Evolutionary conservation across 2,888 invertebrate species (phyloP), one percentile per base, ranked within the genome.

Genomic region (Galerucella nymphaeae): DNA sequence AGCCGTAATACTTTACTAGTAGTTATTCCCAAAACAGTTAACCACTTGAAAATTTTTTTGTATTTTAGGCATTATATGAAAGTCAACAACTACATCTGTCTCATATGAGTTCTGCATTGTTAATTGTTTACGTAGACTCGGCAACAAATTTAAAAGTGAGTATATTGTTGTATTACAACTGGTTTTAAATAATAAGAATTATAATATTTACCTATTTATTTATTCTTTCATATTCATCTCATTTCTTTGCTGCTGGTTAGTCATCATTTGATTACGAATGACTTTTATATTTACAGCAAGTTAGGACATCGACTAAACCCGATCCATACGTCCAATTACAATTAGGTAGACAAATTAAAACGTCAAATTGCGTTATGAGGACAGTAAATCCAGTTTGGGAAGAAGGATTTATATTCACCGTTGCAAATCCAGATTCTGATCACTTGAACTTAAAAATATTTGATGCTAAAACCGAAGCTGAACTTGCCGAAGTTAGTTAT

Each of bases 361-460:
- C 91, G 84, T 93, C 94, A 0, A 89, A 88, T 13, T 91, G 93
- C 41, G 90, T 92, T 78, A 90, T 92, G 88, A 90, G 95, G 78
- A 95, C 94, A 0, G 93, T 93, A 78, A 93, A 95, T 83, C 98
- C 98, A 0, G 93, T 96, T 66, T 99, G 94, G 92, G 97, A 98
- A 87, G 94, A 96, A 84, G 96, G 96, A 5, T 96, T 97, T 86
- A 93, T 95, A 6, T 98, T 97, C 88, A 90, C 98, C 55, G 93
- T 98, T 5, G 90, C 92, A 78, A 96, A 98, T 88, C 97, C 98
- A 0, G 94, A 96, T 83, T 93, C 94, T 30, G 96, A 97, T 83
- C 91, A 92, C 41, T 85, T 98, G 20, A 92, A 94, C 77, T 87
- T 98, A 30, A 94, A 94, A 90, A 93, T 93, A 62, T 85, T 91